phyloP scores from a whole-genome alignment of 2,888 invertebrate species.

The Drosophila percnosoma region DNA sequence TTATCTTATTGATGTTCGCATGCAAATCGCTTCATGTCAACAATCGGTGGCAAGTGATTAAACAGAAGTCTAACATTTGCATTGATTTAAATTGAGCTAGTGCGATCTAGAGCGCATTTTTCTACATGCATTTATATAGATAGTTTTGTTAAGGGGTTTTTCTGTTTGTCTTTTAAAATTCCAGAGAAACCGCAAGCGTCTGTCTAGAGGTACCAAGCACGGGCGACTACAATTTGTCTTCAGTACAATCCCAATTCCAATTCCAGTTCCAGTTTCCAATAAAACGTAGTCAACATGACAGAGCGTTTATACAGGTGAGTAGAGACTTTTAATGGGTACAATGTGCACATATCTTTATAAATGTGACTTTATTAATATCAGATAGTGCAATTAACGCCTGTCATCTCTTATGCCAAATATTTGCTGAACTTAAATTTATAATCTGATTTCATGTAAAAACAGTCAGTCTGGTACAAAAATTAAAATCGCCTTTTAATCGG shows the following conservation, averaged over 20 bases:
- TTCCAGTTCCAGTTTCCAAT: slow-evolving; percentile 13
- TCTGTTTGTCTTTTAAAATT: slow-evolving; percentile 35
- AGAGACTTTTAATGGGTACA: not conserved
- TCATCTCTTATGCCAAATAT: slow-evolving; percentile 1
- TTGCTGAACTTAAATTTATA: not conserved
- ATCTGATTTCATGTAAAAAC: not conserved
- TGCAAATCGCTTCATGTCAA: slow-evolving; percentile 60
- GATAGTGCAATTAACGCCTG: not conserved
- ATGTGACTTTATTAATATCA: not conserved
- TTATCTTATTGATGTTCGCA: slow-evolving; percentile 42
- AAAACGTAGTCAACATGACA: slow-evolving; percentile 52
- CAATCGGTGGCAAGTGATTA: slow-evolving; percentile 26
- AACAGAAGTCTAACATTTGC: slow-evolving; percentile 23
- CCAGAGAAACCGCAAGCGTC: slow-evolving; percentile 44
- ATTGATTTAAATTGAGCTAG: slow-evolving; percentile 27
- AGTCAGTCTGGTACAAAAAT: not conserved
- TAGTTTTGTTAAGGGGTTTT: slow-evolving; percentile 36
- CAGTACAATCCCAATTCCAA: slow-evolving; percentile 24
- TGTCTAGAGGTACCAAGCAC: slow-evolving; percentile 45
- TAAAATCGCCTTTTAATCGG: not conserved
- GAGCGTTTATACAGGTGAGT: slow-evolving; percentile 73
- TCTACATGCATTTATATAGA: slow-evolving; percentile 22
- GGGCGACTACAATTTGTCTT: slow-evolving; percentile 12
- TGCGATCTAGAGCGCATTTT: slow-evolving; percentile 7
- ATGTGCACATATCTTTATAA: not conserved